A percentile compares a stretch with the other conserved stretches of the same genome.
phyloP scores from a whole-genome alignment of 2,888 invertebrate genomes.

The Taphrorychus bicolor region DNA sequence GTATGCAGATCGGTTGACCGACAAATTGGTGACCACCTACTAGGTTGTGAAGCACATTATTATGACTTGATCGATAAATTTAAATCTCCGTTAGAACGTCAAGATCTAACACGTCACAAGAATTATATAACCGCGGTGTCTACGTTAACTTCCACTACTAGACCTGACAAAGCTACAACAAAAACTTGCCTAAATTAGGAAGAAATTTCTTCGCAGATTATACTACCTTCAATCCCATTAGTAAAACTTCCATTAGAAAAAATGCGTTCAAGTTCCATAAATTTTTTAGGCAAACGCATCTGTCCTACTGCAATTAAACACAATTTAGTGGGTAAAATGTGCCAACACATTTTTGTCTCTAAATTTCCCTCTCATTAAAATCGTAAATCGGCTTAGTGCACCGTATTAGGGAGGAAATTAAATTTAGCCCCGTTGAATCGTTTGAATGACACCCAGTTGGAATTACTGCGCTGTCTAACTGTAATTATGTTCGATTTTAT shows the following conservation, averaged over 20 bases:
- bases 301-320: background rate
- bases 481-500: background rate
- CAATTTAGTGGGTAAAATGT: background rate
- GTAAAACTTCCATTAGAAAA: background rate
- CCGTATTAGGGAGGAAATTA: slow-evolving; percentile 5
- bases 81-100: no score
- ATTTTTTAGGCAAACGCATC: background rate
- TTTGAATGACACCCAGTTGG: background rate
- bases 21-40: no score
- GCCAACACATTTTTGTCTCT: background rate
- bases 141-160: no score
- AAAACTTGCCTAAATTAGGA: no score
- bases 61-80: no score
- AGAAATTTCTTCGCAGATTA: no score
- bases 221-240: no score
- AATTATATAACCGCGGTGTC: no score
- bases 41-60: no score
- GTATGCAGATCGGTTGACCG: no score
- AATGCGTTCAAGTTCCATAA: background rate
- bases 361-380: slow-evolving; percentile 6
- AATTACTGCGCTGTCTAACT: slow-evolving; percentile 1
- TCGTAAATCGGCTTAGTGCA: slow-evolving; percentile 7
- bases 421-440: slow-evolving; percentile 1
- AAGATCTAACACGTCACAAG: no score
- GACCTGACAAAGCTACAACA: no score